phyloP scores from a whole-genome alignment of 2,113 vertebrate species.

The Thymallus thymallus region DNA sequence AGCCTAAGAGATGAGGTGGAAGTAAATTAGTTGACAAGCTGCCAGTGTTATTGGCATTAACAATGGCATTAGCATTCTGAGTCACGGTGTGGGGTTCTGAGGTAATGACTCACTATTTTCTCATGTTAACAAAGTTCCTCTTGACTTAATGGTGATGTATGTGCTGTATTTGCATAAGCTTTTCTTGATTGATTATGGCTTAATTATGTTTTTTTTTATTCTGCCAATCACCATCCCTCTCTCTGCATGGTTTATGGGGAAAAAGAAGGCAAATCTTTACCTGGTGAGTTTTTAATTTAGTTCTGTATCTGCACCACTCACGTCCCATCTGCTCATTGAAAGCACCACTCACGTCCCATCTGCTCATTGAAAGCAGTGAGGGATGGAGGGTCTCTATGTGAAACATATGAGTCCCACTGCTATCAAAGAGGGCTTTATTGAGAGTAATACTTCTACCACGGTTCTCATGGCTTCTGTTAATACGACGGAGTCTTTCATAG shows the following conservation, averaged over 20 bases:
- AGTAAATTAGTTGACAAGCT: no score
- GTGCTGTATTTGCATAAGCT: neutral
- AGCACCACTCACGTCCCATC: neutral
- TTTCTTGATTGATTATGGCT: constrained; percentile 9
- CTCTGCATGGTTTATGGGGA: constrained; percentile 20
- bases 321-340: neutral
- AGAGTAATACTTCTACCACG: neutral
- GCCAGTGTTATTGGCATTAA: no score
- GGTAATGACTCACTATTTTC: no score
- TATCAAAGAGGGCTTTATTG: neutral
- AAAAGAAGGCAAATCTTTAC: constrained; percentile 53
- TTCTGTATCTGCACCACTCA: neutral
- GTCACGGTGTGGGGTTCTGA: no score
- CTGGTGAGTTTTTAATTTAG: constrained; percentile 50
- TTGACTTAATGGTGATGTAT: neutral
- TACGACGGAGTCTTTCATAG: neutral
- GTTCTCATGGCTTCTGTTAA: neutral
- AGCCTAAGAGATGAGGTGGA: no score
- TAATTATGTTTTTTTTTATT: neutral
- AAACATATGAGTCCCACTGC: neutral
- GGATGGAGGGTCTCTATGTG: neutral
- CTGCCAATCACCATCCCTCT: neutral
- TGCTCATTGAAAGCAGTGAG: neutral
- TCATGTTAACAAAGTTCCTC: neutral
- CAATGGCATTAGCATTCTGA: no score